Evolutionary conservation across 2,888 invertebrate species (phyloP).

Genomic region (Cerceris ruficornis): DNA sequence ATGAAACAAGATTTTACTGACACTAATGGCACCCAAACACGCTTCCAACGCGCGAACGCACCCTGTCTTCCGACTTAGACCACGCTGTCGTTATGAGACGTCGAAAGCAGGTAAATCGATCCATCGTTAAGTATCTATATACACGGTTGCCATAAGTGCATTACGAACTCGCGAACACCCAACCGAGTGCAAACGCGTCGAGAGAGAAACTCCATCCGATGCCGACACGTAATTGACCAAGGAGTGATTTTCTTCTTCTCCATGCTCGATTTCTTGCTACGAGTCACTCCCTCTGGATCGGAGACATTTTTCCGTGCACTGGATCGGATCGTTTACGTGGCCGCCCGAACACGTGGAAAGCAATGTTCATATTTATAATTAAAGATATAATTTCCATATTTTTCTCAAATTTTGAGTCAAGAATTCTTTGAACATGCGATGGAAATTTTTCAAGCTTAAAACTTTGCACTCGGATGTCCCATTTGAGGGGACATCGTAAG

Average conservation of each 20-base stretch:
- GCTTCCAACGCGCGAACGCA: conserved; percentile 7
- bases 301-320: background rate
- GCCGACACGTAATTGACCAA: background rate
- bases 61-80: background rate
- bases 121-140: conserved; percentile 28
- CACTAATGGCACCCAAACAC: conserved; percentile 33
- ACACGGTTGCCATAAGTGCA: background rate
- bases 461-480: too few species aligned
- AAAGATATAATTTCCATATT: too few species aligned
- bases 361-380: too few species aligned
- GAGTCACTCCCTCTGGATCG: background rate
- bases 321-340: background rate
- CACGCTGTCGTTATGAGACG: conserved; percentile 46
- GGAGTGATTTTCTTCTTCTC: background rate
- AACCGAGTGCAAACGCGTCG: background rate
- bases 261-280: conserved; percentile 3
- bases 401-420: too few species aligned
- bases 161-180: background rate
- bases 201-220: conserved; percentile 5
- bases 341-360: background rate
- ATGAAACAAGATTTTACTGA: conserved; percentile 46
- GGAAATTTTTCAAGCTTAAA: too few species aligned
- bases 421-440: too few species aligned
- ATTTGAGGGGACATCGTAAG: too few species aligned
- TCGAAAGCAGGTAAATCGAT: conserved; percentile 46